A percentile compares a stretch with the other conserved stretches of the same genome.
Evolutionary conservation across 2,888 invertebrate species (phyloP).

Genomic region (Lithophane leautieri): DNA sequence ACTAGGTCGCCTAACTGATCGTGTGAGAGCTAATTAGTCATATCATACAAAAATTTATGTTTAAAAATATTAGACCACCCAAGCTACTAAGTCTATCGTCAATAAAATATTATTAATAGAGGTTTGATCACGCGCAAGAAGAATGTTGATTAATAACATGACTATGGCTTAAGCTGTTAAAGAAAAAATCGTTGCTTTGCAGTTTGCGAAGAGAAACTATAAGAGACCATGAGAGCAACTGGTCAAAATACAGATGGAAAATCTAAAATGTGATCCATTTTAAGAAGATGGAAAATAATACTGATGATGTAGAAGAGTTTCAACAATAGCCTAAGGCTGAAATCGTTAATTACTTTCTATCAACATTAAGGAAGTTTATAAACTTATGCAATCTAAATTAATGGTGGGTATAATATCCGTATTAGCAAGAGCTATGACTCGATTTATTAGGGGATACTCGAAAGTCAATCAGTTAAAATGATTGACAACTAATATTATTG

Average conservation of each 20-base stretch:
- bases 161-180: slow-evolving; percentile 22
- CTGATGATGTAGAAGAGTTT: slow-evolving; percentile 3
- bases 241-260: background rate
- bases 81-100: slow-evolving; percentile 29
- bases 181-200: slow-evolving; percentile 6
- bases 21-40: slow-evolving; percentile 78
- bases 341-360: slow-evolving; percentile 30
- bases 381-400: slow-evolving; percentile 45
- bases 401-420: slow-evolving; percentile 42
- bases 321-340: slow-evolving; percentile 14
- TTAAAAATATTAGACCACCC: slow-evolving; percentile 65
- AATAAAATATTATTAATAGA: slow-evolving; percentile 46
- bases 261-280: background rate
- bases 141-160: slow-evolving; percentile 37
- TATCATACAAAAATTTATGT: slow-evolving; percentile 61
- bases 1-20: slow-evolving; percentile 76
- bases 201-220: background rate
- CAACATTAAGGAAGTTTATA: slow-evolving; percentile 39
- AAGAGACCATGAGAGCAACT: background rate
- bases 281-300: background rate
- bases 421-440: slow-evolving; percentile 39
- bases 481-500: slow-evolving; percentile 46
- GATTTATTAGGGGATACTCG: slow-evolving; percentile 35
- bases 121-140: slow-evolving; percentile 18
- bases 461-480: slow-evolving; percentile 41